Percentiles rank a stretch among this genome's conserved stretches.
These are phyloP conservation scores for Caradrina kadenii DNA, from an alignment of 2,888 invertebrate genomes.

Conservation along the genomic window DNA sequence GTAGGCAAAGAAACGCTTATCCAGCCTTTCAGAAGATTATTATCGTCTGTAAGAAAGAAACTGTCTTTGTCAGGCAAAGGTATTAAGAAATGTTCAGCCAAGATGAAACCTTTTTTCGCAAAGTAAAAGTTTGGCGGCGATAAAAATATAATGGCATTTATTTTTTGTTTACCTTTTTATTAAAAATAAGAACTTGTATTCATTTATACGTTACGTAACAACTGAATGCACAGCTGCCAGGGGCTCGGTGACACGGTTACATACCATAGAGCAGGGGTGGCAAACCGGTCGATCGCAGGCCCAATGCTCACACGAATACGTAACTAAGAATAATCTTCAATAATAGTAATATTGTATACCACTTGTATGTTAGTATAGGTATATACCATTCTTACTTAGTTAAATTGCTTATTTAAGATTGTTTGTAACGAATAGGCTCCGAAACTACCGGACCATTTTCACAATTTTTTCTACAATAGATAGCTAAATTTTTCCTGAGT, in stretches of 20 bases:
- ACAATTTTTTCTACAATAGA: too few relatives aligned
- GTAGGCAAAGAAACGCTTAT: slow-evolving; percentile 22
- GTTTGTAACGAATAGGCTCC: too few relatives aligned
- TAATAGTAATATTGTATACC: too few relatives aligned
- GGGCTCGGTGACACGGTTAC: slow-evolving; percentile 29
- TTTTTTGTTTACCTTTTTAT: slow-evolving; percentile 20
- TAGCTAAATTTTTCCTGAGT: too few relatives aligned
- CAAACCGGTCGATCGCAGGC: too few relatives aligned
- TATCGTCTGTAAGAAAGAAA: slow-evolving; percentile 39
- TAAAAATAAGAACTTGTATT: slow-evolving; percentile 33
- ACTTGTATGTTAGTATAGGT: too few relatives aligned
- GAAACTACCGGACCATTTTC: too few relatives aligned
- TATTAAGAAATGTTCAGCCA: slow-evolving; percentile 35
- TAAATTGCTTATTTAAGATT: too few relatives aligned
- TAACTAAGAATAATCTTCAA: too few relatives aligned
- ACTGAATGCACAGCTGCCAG: slow-evolving; percentile 48
- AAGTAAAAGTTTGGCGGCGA: slow-evolving; percentile 13
- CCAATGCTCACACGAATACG: too few relatives aligned
- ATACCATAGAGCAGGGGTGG: slow-evolving; percentile 30
- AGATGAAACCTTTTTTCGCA: slow-evolving; percentile 37
- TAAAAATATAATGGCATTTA: background rate
- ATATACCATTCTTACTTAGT: too few relatives aligned
- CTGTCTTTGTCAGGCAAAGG: slow-evolving; percentile 38
- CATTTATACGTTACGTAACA: slow-evolving; percentile 45
- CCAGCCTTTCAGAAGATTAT: slow-evolving; percentile 40